phyloP scores from a whole-genome alignment of 2,888 invertebrate genomes.

The Alsophila aescularia region DNA sequence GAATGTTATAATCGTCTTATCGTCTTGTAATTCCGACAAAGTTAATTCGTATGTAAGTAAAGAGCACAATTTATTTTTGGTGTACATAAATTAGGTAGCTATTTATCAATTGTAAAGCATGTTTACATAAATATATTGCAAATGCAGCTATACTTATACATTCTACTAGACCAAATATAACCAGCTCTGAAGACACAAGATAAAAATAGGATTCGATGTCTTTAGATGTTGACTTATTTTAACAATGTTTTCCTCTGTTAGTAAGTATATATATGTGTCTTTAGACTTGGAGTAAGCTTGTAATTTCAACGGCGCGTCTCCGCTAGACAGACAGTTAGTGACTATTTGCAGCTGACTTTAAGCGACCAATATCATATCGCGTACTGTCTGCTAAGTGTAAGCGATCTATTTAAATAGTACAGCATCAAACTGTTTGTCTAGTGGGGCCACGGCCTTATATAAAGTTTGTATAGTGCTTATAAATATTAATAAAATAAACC shows the following conservation, averaged over 20 bases:
- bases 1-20: conserved; percentile 12
- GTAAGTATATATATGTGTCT: conserved; percentile 39
- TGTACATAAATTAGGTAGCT: conserved; percentile 57
- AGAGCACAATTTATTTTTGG: conserved; percentile 55
- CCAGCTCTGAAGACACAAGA: conserved; percentile 21
- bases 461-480: conserved; percentile 80
- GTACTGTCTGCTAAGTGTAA: too few species aligned
- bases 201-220: neutral
- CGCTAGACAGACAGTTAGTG: too few species aligned
- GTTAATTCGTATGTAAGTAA: conserved; percentile 39
- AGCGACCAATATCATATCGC: too few species aligned
- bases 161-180: conserved; percentile 28
- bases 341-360: too few species aligned
- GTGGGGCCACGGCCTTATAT: conserved; percentile 44
- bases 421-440: too few species aligned
- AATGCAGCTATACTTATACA: conserved; percentile 22
- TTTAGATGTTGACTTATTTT: conserved; percentile 9
- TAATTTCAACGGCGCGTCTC: conserved; percentile 46
- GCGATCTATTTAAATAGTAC: too few species aligned
- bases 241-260: conserved; percentile 15
- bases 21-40: conserved; percentile 26
- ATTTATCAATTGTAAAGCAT: conserved; percentile 49
- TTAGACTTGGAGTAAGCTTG: conserved; percentile 53
- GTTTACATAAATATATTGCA: conserved; percentile 19
- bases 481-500: conserved; percentile 61